phyloP scores from a whole-genome alignment of 1,140 invertebrate genomes.

The Papilio glaucus region DNA sequence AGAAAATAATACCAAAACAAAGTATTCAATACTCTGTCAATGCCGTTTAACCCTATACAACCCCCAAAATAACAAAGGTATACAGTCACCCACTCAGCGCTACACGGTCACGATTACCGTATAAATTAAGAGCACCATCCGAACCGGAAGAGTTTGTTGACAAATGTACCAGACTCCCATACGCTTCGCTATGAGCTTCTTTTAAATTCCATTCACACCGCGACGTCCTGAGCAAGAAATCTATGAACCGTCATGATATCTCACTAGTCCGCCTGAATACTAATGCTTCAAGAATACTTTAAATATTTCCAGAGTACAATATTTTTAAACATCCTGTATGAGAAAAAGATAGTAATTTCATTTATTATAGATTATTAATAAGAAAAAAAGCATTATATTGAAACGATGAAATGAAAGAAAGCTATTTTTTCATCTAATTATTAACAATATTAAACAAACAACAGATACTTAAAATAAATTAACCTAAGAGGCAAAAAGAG shows the following conservation, averaged over 20 bases:
- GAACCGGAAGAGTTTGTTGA: constrained; percentile 38
- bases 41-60: neutral
- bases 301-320: neutral
- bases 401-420: too few relatives aligned
- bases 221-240: constrained; percentile 15
- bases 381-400: too few relatives aligned
- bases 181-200: constrained; percentile 4
- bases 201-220: constrained; percentile 30
- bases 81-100: neutral
- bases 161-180: constrained; percentile 34
- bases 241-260: constrained; percentile 25
- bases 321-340: neutral
- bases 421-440: too few relatives aligned
- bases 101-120: constrained; percentile 24
- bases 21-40: constrained; percentile 16
- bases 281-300: neutral
- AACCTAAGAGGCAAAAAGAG: too few relatives aligned
- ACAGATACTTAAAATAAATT: too few relatives aligned
- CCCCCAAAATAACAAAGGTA: neutral
- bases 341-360: neutral
- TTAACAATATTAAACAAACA: too few relatives aligned
- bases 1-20: neutral
- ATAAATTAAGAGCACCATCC: constrained; percentile 35
- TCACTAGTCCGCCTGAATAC: constrained; percentile 1
- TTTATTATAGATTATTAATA: too few relatives aligned